Base-by-base conservation (phyloP, 2,888 invertebrate genomes). In the Disparrhopalites patrizii region DNA sequence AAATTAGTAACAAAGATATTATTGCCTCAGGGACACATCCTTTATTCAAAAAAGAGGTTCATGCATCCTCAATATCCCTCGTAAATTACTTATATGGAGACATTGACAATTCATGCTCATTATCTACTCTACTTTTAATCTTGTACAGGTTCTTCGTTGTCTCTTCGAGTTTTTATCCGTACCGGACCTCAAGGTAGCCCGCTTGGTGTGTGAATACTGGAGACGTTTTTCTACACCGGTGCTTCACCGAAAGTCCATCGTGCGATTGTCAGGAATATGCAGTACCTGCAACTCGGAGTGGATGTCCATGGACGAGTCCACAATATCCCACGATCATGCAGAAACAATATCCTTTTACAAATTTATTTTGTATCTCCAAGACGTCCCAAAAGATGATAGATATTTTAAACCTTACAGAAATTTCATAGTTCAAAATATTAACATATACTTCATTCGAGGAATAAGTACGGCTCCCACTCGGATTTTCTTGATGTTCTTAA, bases 201-300 rank as follows among this genome's bases (percentile, higher is more conserved):
- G 63, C 3, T 18, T 56, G 3, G 63, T 63, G 10, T 63, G 63
- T 38, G 55, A 55, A 36, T 43, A 40, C 33, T 63, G 63, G 63
- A 63, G 33, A 63, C 20, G 15, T n/a, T 36, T 54, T 28, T 36
- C 63, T 4, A 63, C 63, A 1, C 63, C 63, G 20, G 47, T 56
- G 7, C 47, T 63, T 13, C 36, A 33, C 27, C 23, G 28, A 10
- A 55, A 63, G 28, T 27, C 43, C 3, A 20, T 43, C n/a, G 63
- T 63, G 18, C 27, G 47, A 15, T 27, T 63, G 8, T 15, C 54
- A 28, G 63, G 63, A 27, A 25, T 56, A 28, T 63, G 63, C 31
- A 13, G 18, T 13, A 47, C 56, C 8, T 63, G 63, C 47, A 51
- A 63, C 18, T 63, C 63, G n/a, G 43, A 54, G 13, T 63, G 54